Base-by-base conservation (phyloP, 2,888 invertebrate species). In the Nemoura dubitans region DNA sequence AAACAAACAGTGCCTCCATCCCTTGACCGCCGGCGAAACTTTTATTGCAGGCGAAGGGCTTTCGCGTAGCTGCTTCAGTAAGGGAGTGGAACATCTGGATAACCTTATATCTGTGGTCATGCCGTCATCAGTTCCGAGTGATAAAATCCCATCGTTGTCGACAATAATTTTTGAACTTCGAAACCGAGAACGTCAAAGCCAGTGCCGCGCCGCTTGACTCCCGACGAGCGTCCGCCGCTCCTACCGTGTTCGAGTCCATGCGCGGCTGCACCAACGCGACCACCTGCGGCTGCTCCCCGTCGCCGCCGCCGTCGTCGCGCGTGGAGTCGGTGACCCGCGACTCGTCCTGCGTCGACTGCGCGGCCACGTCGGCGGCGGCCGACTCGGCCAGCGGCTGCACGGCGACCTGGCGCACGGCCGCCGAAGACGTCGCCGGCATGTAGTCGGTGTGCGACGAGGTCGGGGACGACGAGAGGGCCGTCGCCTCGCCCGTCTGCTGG, bases 391-490 rank as follows among this genome's bases (percentile, higher is more conserved):
- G 87, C 43, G 88, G 88, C 77, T 87, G 87, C 42, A 88, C 87
- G 87, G 82, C 88, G 86, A 29, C 86, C 85, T 96, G 95, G 85
- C 95, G 93, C 85, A 94, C 0, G 93, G 94, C 90, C 90, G 91
- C 91, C 89, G 96, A 96, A 30, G 96, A 96, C 0, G 96, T 96
- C 0, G 96, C 96, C 0, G 97, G 96, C 93, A 96, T 96, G 91
- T 97, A 97, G 91, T 97, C 97, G 0, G 96, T 96, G 88, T 95
- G 95, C 0, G 95, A 95, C 86, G 95, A 95, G 0, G 95, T 95
- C 0, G 95, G 95, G n/a, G 95, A 95, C 25, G 95, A 94, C 0
- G 95, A 93, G 90, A 94, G 91, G 0, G 93, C 59, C 10, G 59
- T 59, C 21, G 59, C 93, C 89, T 94, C 94, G 25, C 90, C 78